phyloP scores from a whole-genome alignment of 2,113 vertebrate species.

The Numida meleagris region DNA sequence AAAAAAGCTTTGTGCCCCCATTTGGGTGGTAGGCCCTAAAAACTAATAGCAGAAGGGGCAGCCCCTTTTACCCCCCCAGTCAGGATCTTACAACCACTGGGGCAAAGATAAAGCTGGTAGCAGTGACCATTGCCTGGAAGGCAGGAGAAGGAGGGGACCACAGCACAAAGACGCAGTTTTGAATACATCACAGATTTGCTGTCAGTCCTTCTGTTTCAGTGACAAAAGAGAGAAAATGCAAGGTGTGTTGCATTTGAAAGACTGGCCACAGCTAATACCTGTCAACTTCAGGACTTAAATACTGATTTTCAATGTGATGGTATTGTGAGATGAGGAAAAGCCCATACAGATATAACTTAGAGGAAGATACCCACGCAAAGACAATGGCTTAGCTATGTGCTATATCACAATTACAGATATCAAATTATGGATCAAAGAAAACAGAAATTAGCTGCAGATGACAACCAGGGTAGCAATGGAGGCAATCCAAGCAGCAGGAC shows the following conservation, averaged over 20 bases:
- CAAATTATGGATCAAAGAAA: neutral
- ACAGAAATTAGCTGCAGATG: neutral
- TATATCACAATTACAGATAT: neutral
- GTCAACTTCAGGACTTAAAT: neutral
- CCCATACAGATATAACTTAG: neutral
- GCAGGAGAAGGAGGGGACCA: neutral
- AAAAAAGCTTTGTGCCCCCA: neutral
- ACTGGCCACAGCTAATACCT: neutral
- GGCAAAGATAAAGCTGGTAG: neutral
- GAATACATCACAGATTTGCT: neutral
- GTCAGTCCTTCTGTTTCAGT: neutral
- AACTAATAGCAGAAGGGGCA: neutral
- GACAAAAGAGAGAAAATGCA: neutral
- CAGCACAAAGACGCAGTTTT: neutral
- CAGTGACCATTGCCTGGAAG: no score
- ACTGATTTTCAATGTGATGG: neutral
- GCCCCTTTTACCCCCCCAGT: neutral
- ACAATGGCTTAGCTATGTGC: neutral
- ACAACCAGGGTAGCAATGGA: accelerated
- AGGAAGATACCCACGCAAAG: neutral
- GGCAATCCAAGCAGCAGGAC: neutral
- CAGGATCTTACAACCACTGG: neutral
- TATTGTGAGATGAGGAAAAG: neutral
- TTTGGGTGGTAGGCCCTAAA: neutral
- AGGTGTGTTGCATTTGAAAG: neutral